A percentile compares a stretch with the other conserved stretches of the same genome.
Evolutionary conservation across 2,113 vertebrate species (phyloP).

Genomic region (Callionymus lyra): DNA sequence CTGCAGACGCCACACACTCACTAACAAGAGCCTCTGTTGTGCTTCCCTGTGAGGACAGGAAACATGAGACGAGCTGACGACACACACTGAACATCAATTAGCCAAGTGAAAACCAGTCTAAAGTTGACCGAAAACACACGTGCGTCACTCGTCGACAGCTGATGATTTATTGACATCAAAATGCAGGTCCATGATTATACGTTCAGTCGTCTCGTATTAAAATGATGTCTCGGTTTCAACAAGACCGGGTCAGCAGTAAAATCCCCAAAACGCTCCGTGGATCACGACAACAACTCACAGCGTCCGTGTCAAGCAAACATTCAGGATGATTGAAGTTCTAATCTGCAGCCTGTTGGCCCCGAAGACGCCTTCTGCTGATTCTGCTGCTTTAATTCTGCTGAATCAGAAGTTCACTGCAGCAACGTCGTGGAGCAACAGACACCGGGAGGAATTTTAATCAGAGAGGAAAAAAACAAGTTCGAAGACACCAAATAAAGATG

Average conservation of each 20-base stretch:
- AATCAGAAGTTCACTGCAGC: constrained; percentile 16
- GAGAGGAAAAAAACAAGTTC: background rate
- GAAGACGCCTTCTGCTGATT: constrained; percentile 5
- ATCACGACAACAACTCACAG: no score
- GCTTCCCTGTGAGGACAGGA: constrained; percentile 11
- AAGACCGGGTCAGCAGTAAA: no score
- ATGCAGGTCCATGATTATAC: no score
- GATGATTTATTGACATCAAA: no score
- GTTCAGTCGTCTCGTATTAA: no score
- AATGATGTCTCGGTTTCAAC: no score
- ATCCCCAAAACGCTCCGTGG: no score
- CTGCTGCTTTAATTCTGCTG: constrained; percentile 21
- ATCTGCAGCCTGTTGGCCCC: constrained; percentile 1
- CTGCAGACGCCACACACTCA: constrained; percentile 22
- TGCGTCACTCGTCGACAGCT: no score
- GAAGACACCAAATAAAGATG: no score
- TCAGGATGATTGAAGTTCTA: background rate
- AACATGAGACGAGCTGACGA: constrained; percentile 4
- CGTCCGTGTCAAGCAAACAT: no score
- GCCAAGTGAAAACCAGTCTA: background rate
- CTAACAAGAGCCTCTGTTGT: constrained; percentile 19
- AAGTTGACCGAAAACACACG: no score
- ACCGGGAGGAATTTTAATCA: constrained; percentile 2
- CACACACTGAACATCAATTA: background rate
- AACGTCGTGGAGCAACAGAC: constrained; percentile 5